These are phyloP conservation scores for Habropoda laboriosa DNA, from an alignment of 1,140 invertebrate species.

Conservation along the genomic window DNA sequence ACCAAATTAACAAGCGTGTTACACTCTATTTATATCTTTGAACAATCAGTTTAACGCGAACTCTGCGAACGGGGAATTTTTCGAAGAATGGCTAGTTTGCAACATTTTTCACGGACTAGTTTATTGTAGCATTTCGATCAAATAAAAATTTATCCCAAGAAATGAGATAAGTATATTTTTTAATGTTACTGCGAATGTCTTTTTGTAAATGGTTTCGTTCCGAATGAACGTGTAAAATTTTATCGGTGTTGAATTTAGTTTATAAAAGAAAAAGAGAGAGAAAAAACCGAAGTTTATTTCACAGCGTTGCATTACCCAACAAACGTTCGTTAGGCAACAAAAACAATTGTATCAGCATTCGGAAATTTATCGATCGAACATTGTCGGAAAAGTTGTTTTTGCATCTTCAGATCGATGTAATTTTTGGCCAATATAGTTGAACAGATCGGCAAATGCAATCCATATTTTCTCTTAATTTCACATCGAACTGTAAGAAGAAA, in stretches of 20 bases:
- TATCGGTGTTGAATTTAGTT: slow-evolving; percentile 15
- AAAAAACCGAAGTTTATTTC: background rate
- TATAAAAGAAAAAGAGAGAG: no score
- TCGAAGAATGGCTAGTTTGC: background rate
- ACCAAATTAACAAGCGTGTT: background rate
- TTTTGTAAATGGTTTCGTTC: slow-evolving; percentile 20
- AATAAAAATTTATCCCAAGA: background rate
- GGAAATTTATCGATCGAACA: background rate
- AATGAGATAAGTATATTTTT: slow-evolving; percentile 36
- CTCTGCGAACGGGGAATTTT: background rate
- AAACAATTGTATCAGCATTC: background rate
- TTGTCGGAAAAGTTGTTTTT: background rate
- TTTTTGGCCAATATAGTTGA: background rate
- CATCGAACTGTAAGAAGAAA: background rate
- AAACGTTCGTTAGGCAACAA: background rate
- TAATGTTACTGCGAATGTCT: slow-evolving; percentile 12
- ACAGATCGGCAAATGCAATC: background rate
- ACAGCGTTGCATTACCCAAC: background rate
- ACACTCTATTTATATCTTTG: background rate
- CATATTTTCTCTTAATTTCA: background rate
- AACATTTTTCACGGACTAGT: background rate
- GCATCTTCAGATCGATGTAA: background rate
- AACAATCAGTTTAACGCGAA: no score
- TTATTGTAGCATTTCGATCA: slow-evolving; percentile 1
- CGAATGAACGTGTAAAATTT: background rate